Evolutionary conservation across 1,140 invertebrate species (phyloP), one percentile per base, ranked within the genome.

Genomic region (Leucophenga varia): DNA sequence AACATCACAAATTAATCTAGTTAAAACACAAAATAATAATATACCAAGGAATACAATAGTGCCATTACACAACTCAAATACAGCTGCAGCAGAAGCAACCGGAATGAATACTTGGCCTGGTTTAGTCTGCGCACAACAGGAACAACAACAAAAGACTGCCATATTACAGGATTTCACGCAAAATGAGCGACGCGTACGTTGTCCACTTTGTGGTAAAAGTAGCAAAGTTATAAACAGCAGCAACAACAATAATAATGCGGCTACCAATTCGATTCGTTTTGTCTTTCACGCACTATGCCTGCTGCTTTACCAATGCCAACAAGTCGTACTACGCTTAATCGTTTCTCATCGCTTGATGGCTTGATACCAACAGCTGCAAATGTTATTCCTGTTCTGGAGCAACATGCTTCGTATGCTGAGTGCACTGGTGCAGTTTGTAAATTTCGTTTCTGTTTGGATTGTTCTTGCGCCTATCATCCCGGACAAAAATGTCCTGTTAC

Each of bases 51-150:
- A n/a, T n/a, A n/a, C n/a, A n/a, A 37, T 8, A 3, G 35, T 37
- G 35, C 35, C 35, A 37, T 37, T 37, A 17, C 32, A 49, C 30
- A 3, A 25, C 36, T 38, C 16, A 48, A 43, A 64, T 68, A 59
- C 63, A 64, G 67, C 67, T 68, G 28, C 54, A 63, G n/a, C n/a
- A n/a, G n/a, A n/a, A 38, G 43, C 35, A 28, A 67, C 59, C 3
- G 67, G 61, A n/a, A n/a, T n/a, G n/a, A n/a, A n/a, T n/a, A n/a
- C n/a, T n/a, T n/a, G n/a, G n/a, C n/a, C n/a, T n/a, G n/a, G n/a
- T n/a, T n/a, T n/a, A n/a, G n/a, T n/a, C n/a, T n/a, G n/a, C n/a
- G n/a, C n/a, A n/a, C n/a, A n/a, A n/a, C n/a, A n/a, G n/a, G n/a
- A n/a, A n/a, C n/a, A n/a, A n/a, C n/a, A n/a, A n/a, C n/a, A n/a